Base-by-base conservation (phyloP, 2,797 vertebrate species). In the Zenarchopterus dispar region DNA sequence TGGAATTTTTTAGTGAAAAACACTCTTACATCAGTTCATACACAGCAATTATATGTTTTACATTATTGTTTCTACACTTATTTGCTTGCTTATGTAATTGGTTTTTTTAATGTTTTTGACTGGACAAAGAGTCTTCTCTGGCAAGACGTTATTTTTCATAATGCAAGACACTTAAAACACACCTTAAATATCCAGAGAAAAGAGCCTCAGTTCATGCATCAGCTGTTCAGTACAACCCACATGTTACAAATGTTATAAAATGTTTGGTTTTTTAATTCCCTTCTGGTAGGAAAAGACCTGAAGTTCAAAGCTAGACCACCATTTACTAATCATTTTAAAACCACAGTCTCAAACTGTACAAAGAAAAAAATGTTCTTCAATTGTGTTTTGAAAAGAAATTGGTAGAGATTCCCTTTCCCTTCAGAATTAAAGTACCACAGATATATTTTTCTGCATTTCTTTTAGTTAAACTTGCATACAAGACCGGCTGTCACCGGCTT, bases 91-190 rank as follows among this genome's bases (percentile, higher is more conserved):
- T n/a, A 48, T 17, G n/a, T 22, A 49, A 56, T n/a, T n/a, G n/a
- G 15, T 0, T 0, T 6, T 16, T 39, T 49, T 39, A 15, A 6
- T 5, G 2, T 28, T 28, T 28, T 36, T 36, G 33, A 3, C 9
- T 36, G 33, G 24, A 26, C 24, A 36, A 9, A 2, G 9, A 33
- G n/a, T 15, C n/a, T 19, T 21, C n/a, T 5, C 4, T 21, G 10
- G 18, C 1, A 33, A 10, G 10, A 36, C n/a, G n/a, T 13, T 2
- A 48, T 62, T 6, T 33, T 42, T 45, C 48, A 59, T 31, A 41
- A 47, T 21, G 9, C n/a, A 22, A 9, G 39, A 50, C 43, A 2
- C 2, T 28, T 57, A 54, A 44, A 62, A 49, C 21, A 11, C 4
- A 1, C 33, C 47, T 53, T 53, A 62, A 6, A 63, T 41, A 54